Conservation (phyloP, 2,888 invertebrate genomes). For the Heliconius cydno region DNA sequence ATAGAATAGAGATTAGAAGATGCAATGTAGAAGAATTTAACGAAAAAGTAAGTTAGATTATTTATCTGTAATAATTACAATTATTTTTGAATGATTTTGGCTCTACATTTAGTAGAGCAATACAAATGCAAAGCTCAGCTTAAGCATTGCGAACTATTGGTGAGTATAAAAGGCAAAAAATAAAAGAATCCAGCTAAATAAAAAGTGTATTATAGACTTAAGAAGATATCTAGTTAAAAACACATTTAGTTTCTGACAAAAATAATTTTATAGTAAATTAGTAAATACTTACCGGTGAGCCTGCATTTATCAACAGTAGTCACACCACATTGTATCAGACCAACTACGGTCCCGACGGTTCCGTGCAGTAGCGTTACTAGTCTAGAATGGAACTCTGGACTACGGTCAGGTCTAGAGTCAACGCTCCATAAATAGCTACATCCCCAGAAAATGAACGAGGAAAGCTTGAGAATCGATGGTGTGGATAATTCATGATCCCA, state of each 20-base stretch:
- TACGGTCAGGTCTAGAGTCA: conserved; percentile 49
- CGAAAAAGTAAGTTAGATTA: too few relatives aligned
- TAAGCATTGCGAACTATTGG: too few relatives aligned
- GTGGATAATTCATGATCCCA: conserved; percentile 57
- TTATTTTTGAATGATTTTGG: too few relatives aligned
- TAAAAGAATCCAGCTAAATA: too few relatives aligned
- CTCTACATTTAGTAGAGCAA: too few relatives aligned
- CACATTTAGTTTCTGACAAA: neutral
- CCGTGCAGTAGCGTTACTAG: conserved; percentile 70
- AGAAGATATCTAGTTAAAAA: neutral
- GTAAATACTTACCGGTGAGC: conserved; percentile 61
- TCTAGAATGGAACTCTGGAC: conserved; percentile 70
- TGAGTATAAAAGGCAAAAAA: too few relatives aligned
- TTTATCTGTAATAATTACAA: too few relatives aligned
- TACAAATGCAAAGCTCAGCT: too few relatives aligned
- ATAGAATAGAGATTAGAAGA: too few relatives aligned
- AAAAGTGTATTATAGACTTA: too few relatives aligned
- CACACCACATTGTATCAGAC: conserved; percentile 66
- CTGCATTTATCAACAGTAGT: conserved; percentile 53
- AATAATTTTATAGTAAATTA: neutral
- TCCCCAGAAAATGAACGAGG: conserved; percentile 70
- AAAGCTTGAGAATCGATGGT: conserved; percentile 60
- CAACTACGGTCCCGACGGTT: conserved; percentile 60
- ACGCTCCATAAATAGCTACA: conserved; percentile 60
- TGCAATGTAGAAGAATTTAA: too few relatives aligned